phyloP scores from a whole-genome alignment of 2,888 invertebrate genomes.

The Lacanobia wlatinum region DNA sequence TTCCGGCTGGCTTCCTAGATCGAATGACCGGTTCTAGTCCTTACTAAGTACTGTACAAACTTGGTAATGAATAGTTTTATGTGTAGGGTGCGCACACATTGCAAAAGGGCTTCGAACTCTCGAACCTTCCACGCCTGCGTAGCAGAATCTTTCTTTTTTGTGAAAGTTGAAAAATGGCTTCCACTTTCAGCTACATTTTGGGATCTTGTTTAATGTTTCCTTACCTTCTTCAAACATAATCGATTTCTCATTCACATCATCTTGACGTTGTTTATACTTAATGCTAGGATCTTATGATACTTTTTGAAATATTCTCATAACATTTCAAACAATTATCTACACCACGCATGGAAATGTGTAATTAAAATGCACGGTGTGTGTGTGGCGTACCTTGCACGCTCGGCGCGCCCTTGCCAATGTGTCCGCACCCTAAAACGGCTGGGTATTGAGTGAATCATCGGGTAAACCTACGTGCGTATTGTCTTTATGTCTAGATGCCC shows the following conservation, averaged over 20 bases:
- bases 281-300: conserved; percentile 10
- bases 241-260: not conserved
- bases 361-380: conserved; percentile 43
- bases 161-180: conserved; percentile 16
- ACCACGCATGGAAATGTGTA: conserved; percentile 19
- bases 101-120: not conserved
- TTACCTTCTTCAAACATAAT: not conserved
- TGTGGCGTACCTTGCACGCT: conserved; percentile 39
- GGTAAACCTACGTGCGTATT: conserved; percentile 62
- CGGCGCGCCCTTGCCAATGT: conserved; percentile 44
- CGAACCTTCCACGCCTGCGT: not conserved
- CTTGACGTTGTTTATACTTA: no score
- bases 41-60: conserved; percentile 44
- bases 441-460: conserved; percentile 59
- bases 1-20: conserved; percentile 66
- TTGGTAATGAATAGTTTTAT: conserved; percentile 33
- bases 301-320: conserved; percentile 16
- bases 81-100: conserved; percentile 14
- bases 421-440: conserved; percentile 56
- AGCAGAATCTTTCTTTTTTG: not conserved
- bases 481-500: conserved; percentile 45
- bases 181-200: not conserved
- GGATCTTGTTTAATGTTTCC: not conserved
- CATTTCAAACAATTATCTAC: conserved; percentile 17
- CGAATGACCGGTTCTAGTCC: conserved; percentile 61